Evolutionary conservation across 2,888 invertebrate species (phyloP).

Genomic region (Dasysyrphus tricinctus): DNA sequence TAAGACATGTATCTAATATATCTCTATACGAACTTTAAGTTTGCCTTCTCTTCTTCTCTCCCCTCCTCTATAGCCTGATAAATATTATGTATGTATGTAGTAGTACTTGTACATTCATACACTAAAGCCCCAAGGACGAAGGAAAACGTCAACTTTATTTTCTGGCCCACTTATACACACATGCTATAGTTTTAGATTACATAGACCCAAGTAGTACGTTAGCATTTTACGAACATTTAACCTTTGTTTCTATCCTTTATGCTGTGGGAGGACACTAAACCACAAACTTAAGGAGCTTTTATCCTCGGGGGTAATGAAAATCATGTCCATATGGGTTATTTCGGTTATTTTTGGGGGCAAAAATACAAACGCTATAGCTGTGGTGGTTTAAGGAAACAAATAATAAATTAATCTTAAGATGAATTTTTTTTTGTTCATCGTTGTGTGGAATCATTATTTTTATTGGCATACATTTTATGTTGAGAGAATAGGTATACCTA

Average conservation of each 20-base stretch:
- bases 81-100: neutral
- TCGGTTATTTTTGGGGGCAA: conserved; percentile 28
- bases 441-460: conserved; percentile 61
- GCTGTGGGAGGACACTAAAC: conserved; percentile 24
- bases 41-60: neutral
- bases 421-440: conserved; percentile 56
- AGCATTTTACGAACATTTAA: conserved; percentile 67
- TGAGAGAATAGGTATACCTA: neutral
- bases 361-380: conserved; percentile 16
- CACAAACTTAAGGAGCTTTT: conserved; percentile 58
- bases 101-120: conserved; percentile 7
- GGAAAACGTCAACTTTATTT: conserved; percentile 66
- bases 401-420: conserved; percentile 72
- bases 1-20: conserved; percentile 25
- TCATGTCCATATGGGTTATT: conserved; percentile 68
- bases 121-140: conserved; percentile 33
- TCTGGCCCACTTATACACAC: conserved; percentile 10
- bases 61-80: neutral
- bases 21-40: conserved; percentile 20
- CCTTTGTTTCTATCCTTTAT: conserved; percentile 53
- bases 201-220: neutral
- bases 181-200: neutral
- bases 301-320: conserved; percentile 65
- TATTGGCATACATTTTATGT: conserved; percentile 57
- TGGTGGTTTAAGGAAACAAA: conserved; percentile 50